phyloP scores from a whole-genome alignment of 1,140 invertebrate genomes.

The Brachionus rubens region DNA sequence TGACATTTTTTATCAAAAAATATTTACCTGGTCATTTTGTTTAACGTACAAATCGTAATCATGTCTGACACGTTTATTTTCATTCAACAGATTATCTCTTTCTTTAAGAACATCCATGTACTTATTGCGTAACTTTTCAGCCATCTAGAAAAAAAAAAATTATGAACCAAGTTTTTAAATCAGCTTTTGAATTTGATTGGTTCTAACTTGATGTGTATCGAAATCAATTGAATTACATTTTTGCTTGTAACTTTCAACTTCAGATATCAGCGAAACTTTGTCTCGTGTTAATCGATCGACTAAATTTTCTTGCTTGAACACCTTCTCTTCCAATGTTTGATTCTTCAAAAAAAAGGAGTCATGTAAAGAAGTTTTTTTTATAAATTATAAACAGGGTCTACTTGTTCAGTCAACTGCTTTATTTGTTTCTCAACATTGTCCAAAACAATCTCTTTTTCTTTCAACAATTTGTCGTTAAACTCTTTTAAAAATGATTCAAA shows the following conservation, averaged over 20 bases:
- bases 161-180: not conserved
- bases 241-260: slow-evolving; percentile 38
- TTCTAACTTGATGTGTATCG: slow-evolving; percentile 24
- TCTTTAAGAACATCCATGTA: slow-evolving; percentile 36
- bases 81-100: slow-evolving; percentile 18
- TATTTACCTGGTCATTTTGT: slow-evolving; percentile 41
- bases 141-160: slow-evolving; percentile 5
- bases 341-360: not conserved
- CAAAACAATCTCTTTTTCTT: slow-evolving; percentile 10
- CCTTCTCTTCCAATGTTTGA: slow-evolving; percentile 28
- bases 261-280: not conserved
- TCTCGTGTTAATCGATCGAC: slow-evolving; percentile 32
- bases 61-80: slow-evolving; percentile 32
- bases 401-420: slow-evolving; percentile 6
- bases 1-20: not conserved
- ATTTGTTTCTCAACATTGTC: slow-evolving; percentile 23
- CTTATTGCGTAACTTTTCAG: slow-evolving; percentile 35
- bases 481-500: slow-evolving; percentile 7
- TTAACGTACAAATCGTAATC: slow-evolving; percentile 26
- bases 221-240: slow-evolving; percentile 46
- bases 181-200: not conserved
- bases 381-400: not conserved
- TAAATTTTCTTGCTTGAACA: slow-evolving; percentile 37
- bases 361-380: not conserved
- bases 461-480: not conserved